These are phyloP conservation scores for Thymelicus sylvestris DNA, from an alignment of 2,888 invertebrate species.

Conservation along the genomic window DNA sequence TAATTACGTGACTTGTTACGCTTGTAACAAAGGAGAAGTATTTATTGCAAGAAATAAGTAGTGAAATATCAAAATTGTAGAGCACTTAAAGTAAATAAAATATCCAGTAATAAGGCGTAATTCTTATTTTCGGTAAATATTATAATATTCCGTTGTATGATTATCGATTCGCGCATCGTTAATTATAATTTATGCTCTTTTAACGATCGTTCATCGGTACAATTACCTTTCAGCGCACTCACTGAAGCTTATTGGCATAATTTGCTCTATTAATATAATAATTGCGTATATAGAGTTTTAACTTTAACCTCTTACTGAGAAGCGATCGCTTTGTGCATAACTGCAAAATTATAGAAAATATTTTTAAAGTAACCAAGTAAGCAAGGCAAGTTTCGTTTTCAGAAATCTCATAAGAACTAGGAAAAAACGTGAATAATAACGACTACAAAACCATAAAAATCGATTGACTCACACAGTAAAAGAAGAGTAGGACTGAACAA, in stretches of 20 bases:
- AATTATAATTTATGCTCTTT: neutral
- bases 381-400: no score
- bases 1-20: slow-evolving; percentile 16
- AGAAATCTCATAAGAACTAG: no score
- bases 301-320: neutral
- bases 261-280: neutral
- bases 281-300: neutral
- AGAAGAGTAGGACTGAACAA: no score
- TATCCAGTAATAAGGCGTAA: no score
- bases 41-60: slow-evolving; percentile 1
- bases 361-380: no score
- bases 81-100: no score
- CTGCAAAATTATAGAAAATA: no score
- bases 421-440: no score
- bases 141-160: no score
- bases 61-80: neutral
- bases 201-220: neutral
- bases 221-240: neutral
- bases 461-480: no score
- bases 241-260: neutral
- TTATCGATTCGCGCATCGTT: neutral
- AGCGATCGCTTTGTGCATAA: no score
- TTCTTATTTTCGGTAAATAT: neutral
- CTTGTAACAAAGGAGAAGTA: neutral
- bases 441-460: no score